Evolutionary conservation across 2,797 vertebrate species (phyloP), one percentile per base, ranked within the genome.

Genomic region (Xenopus petersii): DNA sequence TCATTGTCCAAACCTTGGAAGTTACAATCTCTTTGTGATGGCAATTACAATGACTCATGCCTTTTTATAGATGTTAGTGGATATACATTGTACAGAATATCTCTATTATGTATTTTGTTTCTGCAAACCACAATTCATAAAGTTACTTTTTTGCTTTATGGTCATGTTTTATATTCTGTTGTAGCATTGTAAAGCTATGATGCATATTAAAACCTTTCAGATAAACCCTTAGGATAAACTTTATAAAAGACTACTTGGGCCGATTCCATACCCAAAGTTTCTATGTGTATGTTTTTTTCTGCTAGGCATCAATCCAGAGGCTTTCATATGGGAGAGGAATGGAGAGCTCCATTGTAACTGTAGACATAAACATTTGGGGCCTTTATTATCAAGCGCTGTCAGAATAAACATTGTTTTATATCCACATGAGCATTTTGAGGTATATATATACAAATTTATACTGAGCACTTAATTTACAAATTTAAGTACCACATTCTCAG

Each of bases 111-210:
- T n/a, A 16, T 17, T 42, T 42, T 58, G 3, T 51, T 15, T 13
- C 49, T 58, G 15, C 15, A 13, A 51, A 48, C 33, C 54, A 47
- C 46, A 62, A 42, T 21, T 42, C 16, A 11, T 51, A 51, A 51
- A 42, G 36, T 42, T 42, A 42, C 36, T 51, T 51, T 51, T 51
- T 10, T 12, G 49, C 15, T 51, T 51, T 51, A 51, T 51, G 15
- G 9, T 10, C 46, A 56, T 13, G 17, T 47, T 6, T 21, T 56
- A 58, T 47, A 36, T 0, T 2, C 5, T 66, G 10, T 75, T 79
- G 65, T 83, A 85, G 81, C 83, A 86, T 87, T 85, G 81, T 87
- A 80, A 84, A 81, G 80, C 74, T 83, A 81, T 85, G 80, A 84
- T 83, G 83, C 15, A 67, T 80, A 82, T 87, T 83, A 80, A 86